Evolutionary conservation across 1,140 invertebrate species (phyloP), one percentile per base, ranked within the genome.

Genomic region (Neodiprion fabricii): DNA sequence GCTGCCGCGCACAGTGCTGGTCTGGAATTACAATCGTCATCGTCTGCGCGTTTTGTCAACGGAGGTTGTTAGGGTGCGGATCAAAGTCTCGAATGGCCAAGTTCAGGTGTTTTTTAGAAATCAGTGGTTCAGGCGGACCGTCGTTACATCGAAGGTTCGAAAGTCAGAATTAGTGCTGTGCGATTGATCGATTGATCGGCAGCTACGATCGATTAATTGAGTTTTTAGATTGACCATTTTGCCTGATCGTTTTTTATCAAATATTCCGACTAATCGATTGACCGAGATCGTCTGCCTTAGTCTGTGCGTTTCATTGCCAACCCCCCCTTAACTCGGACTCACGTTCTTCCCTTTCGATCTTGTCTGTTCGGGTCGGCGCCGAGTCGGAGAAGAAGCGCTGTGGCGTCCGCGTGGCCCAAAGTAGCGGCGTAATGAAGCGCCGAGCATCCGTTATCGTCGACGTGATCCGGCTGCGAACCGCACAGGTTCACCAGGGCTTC

Each of bases 391-490:
- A 99, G 88, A 0, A 96, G 89, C n/a, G 95, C 93, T 0, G 97
- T 98, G 65, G 96, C 96, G 83, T 99, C 96, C 0, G 96, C 95
- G 84, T 99, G 98, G 0, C 98, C 97, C 70, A 99, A 89, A 0
- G 97, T 98, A 0, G 97, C 96, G 2, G 98, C 95, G 85, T 99
- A 99, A 86, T 99, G 99, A 2, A 99, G 86, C 0, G 98, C 95
- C 1, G 98, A 98, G 84, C 98, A 99, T 1, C 97, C 96, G 82
- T 98, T 97, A 12, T 92, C 93, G 84, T 99, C 97, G 1, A 92
- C 89, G 28, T 88, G 85, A 74, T 98, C 96, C 0, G 96, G 94
- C 12, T 95, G 92, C 2, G 95, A 94, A 1, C 95, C 95, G 81
- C 96, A 98, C 0, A 98, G 88, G n/a, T 94, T 95, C 0, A 99